Conservation (phyloP, 1,140 invertebrate species). For the Diabrotica undecimpunctata region DNA sequence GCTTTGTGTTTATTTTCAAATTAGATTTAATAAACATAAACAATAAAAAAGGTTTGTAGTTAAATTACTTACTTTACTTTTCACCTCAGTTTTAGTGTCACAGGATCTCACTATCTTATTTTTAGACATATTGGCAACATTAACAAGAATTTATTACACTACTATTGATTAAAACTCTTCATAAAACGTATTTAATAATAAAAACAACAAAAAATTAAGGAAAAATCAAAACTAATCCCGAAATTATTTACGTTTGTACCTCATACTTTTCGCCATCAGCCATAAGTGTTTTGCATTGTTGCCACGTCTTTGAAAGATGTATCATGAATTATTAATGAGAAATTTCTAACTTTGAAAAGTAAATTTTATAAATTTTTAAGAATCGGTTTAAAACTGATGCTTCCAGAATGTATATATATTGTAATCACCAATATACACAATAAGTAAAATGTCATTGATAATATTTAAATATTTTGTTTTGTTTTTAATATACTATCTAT, state of each 20-base stretch:
- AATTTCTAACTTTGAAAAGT: too few species aligned
- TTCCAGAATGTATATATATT: too few species aligned
- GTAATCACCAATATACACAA: too few species aligned
- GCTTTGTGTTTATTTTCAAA: slow-evolving; percentile 15
- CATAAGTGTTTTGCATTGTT: neutral
- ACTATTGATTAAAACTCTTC: neutral
- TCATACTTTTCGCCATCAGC: slow-evolving; percentile 17
- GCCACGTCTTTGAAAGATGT: neutral
- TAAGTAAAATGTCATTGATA: too few species aligned
- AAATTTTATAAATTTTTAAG: too few species aligned
- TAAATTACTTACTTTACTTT: slow-evolving; percentile 61
- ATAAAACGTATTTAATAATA: slow-evolving; percentile 8
- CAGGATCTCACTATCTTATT: slow-evolving; percentile 58
- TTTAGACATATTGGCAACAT: slow-evolving; percentile 59
- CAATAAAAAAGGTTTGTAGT: slow-evolving; percentile 24
- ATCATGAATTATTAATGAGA: neutral
- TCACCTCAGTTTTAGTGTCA: slow-evolving; percentile 63
- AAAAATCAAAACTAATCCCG: slow-evolving; percentile 28
- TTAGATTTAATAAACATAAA: neutral
- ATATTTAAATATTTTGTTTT: too few species aligned
- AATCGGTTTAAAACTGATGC: too few species aligned
- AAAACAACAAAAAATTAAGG: slow-evolving; percentile 29
- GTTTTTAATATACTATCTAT: too few species aligned
- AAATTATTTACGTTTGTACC: slow-evolving; percentile 38
- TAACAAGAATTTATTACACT: neutral